Percentiles rank a stretch among this genome's conserved stretches.
phyloP scores from a whole-genome alignment of 1,140 invertebrate genomes.

The Homarus americanus region DNA sequence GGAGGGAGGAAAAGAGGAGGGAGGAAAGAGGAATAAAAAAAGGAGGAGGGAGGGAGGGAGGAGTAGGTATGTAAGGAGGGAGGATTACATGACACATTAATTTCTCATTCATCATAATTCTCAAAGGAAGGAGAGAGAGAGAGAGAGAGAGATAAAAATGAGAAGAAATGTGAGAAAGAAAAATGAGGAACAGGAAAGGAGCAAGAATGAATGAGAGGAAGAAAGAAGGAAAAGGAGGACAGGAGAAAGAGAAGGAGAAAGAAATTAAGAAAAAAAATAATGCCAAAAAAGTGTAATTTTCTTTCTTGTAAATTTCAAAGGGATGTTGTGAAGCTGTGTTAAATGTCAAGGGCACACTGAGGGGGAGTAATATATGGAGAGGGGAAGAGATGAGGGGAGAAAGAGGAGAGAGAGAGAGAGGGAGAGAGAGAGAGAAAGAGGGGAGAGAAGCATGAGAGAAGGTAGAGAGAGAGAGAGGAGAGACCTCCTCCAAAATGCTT shows the following conservation, averaged over 20 bases:
- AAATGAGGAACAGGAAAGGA: neutral
- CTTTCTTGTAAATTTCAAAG: neutral
- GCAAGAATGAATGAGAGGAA: neutral
- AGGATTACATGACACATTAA: constrained; percentile 35
- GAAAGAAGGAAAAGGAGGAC: neutral
- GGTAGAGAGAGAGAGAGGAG: neutral
- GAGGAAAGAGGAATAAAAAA: neutral
- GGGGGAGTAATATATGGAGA: neutral
- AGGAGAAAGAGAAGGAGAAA: neutral
- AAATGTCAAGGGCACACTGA: neutral
- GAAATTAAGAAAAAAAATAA: too few species aligned
- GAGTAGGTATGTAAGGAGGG: too few species aligned
- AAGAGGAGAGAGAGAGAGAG: too few species aligned
- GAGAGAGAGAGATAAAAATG: neutral
- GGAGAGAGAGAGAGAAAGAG: too few species aligned
- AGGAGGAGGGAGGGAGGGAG: neutral
- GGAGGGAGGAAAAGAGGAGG: neutral
- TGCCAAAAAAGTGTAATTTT: neutral
- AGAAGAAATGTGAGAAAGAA: neutral
- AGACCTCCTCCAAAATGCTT: too few species aligned
- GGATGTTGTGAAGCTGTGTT: neutral
- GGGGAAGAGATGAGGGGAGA: too few species aligned
- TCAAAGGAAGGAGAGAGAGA: constrained; percentile 24
- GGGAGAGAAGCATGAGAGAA: too few species aligned
- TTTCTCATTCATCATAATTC: constrained; percentile 56